phyloP scores from a whole-genome alignment of 2,113 vertebrate species.

The Cryptomyrus ogoouensis region DNA sequence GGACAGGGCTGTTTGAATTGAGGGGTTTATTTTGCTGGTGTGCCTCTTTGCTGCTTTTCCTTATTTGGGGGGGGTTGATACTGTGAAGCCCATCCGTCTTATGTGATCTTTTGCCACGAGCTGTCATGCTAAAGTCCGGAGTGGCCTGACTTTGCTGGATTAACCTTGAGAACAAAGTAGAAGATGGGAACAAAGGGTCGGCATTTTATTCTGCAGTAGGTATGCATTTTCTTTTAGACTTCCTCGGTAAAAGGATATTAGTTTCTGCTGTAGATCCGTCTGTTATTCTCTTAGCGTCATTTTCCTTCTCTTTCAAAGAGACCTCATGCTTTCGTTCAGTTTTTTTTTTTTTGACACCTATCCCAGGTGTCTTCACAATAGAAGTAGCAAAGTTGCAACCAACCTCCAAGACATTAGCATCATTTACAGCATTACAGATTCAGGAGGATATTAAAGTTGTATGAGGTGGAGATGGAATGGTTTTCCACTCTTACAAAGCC shows the following conservation, averaged over 20 bases:
- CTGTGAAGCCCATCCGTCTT: constrained; percentile 22
- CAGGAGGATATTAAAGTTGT: neutral
- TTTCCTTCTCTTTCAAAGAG: neutral
- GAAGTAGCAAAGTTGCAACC: neutral
- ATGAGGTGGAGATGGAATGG: neutral
- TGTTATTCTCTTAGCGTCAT: neutral
- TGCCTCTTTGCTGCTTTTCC: constrained; percentile 15
- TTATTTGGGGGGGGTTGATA: constrained; percentile 14
- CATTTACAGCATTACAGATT: neutral
- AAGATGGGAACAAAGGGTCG: neutral
- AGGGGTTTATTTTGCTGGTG: constrained; percentile 18
- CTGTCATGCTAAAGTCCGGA: constrained; percentile 18
- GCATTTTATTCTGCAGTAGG: neutral
- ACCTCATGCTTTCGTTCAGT: neutral
- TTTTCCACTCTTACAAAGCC: neutral
- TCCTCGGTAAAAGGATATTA: neutral
- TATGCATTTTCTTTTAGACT: neutral
- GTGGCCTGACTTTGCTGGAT: neutral
- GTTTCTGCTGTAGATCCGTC: neutral
- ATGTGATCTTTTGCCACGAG: constrained; percentile 27
- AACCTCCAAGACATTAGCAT: neutral
- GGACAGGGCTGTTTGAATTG: constrained; percentile 13
- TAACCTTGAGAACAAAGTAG: constrained; percentile 14
- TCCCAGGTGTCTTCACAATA: neutral
- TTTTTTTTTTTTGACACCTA: neutral